A percentile compares a stretch with the other conserved stretches of the same genome.
These are phyloP conservation scores for Mobula hypostoma DNA, from an alignment of 2,113 vertebrate genomes.

Conservation along the genomic window DNA sequence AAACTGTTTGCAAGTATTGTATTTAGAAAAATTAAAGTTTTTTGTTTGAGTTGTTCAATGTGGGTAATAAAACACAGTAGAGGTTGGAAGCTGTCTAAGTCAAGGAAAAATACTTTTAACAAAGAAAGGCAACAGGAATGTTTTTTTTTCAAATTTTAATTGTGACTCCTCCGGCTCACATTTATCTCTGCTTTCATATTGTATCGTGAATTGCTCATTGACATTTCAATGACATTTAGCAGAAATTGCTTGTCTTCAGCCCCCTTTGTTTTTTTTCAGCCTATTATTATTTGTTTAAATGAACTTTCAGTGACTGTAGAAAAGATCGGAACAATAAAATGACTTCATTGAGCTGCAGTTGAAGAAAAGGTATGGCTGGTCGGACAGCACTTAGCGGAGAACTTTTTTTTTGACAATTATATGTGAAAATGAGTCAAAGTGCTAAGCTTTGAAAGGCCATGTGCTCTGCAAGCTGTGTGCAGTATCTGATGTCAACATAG, in stretches of 20 bases:
- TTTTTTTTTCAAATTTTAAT: background rate
- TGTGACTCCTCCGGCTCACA: background rate
- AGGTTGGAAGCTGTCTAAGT: background rate
- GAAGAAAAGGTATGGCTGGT: background rate
- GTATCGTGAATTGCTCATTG: slow-evolving; percentile 1
- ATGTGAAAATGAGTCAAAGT: background rate
- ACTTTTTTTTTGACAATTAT: background rate
- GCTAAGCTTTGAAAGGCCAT: background rate
- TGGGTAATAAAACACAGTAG: background rate
- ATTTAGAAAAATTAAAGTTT: too few relatives aligned
- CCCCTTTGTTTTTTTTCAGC: background rate
- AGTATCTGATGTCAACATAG: too few relatives aligned
- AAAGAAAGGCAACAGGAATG: background rate
- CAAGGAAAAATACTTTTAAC: background rate
- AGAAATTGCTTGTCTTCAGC: background rate
- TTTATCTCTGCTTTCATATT: slow-evolving; percentile 1
- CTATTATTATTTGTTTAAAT: background rate
- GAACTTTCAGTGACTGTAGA: background rate
- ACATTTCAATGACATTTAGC: slow-evolving; percentile 20
- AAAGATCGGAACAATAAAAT: background rate
- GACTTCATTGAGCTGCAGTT: background rate
- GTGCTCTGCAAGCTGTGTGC: background rate
- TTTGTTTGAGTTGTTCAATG: too few relatives aligned
- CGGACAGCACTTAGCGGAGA: background rate
- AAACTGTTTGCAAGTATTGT: too few relatives aligned